phyloP scores from a whole-genome alignment of 2,888 invertebrate genomes.

The Saturnia japonica region DNA sequence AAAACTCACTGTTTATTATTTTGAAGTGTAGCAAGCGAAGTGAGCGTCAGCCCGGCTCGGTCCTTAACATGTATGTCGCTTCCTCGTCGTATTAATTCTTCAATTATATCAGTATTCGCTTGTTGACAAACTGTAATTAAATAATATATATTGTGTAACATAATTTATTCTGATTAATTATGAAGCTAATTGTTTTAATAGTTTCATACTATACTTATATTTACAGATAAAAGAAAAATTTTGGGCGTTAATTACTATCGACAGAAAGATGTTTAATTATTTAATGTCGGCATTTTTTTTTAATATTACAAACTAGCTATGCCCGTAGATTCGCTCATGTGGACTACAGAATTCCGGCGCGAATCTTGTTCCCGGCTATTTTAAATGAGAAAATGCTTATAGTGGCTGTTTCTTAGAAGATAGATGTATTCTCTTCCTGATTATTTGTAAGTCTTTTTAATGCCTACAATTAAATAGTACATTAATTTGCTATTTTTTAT shows the following conservation, averaged over 20 bases:
- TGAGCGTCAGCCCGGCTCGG: conserved; percentile 57
- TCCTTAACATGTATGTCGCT: conserved; percentile 57
- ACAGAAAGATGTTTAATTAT: neutral
- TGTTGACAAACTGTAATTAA: conserved; percentile 68
- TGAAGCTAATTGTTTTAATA: neutral
- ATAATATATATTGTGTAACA: neutral
- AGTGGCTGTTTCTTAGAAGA: too few relatives aligned
- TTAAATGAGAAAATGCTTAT: too few relatives aligned
- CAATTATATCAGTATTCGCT: conserved; percentile 59
- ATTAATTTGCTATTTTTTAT: too few relatives aligned
- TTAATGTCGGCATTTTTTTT: too few relatives aligned
- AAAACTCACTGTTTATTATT: conserved; percentile 53
- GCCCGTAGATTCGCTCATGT: too few relatives aligned
- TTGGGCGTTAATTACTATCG: neutral
- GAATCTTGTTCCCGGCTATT: too few relatives aligned
- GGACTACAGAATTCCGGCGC: too few relatives aligned
- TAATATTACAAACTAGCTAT: too few relatives aligned
- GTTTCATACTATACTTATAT: neutral
- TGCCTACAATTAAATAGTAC: too few relatives aligned
- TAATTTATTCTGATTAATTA: neutral
- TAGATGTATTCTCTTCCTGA: too few relatives aligned
- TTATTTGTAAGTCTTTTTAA: too few relatives aligned
- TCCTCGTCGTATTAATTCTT: conserved; percentile 67
- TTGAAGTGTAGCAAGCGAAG: conserved; percentile 56
- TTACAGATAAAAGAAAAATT: neutral